Evolutionary conservation across 1,140 invertebrate genomes (phyloP).

Genomic region (Platorchestia sp.): DNA sequence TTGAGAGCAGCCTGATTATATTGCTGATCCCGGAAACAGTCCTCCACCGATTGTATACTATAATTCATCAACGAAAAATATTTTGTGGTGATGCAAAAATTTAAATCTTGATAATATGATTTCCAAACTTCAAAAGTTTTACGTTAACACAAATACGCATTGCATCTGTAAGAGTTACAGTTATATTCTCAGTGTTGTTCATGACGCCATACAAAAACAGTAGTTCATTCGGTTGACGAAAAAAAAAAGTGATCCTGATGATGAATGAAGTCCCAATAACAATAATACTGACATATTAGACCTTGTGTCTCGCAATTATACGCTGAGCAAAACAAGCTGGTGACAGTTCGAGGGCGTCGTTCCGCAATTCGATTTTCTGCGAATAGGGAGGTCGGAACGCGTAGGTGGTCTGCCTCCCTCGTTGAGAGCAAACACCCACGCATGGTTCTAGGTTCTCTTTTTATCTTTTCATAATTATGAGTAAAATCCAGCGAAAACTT

Average conservation of each 20-base stretch:
- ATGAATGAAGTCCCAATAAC: not conserved
- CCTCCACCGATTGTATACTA: not conserved
- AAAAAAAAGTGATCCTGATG: too few relatives aligned
- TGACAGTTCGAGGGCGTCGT: not conserved
- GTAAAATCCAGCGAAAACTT: not conserved
- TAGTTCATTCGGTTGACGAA: not conserved
- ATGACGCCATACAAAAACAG: not conserved
- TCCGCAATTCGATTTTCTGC: not conserved
- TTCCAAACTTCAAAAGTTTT: not conserved
- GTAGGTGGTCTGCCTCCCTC: not conserved
- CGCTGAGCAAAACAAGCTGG: not conserved
- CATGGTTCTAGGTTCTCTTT: not conserved
- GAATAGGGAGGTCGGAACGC: not conserved
- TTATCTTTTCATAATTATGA: not conserved
- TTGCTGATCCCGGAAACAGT: not conserved
- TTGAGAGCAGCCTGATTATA: not conserved
- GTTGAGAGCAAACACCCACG: not conserved
- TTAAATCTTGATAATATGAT: not conserved
- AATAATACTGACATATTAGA: not conserved
- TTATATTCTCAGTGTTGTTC: not conserved
- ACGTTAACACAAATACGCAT: not conserved
- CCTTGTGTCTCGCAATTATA: not conserved
- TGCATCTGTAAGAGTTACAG: not conserved
- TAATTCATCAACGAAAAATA: not conserved
- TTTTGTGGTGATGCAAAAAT: not conserved